A percentile compares a stretch with the other conserved stretches of the same genome.
Evolutionary conservation across 2,113 vertebrate genomes (phyloP).

Genomic region (Apus apus): DNA sequence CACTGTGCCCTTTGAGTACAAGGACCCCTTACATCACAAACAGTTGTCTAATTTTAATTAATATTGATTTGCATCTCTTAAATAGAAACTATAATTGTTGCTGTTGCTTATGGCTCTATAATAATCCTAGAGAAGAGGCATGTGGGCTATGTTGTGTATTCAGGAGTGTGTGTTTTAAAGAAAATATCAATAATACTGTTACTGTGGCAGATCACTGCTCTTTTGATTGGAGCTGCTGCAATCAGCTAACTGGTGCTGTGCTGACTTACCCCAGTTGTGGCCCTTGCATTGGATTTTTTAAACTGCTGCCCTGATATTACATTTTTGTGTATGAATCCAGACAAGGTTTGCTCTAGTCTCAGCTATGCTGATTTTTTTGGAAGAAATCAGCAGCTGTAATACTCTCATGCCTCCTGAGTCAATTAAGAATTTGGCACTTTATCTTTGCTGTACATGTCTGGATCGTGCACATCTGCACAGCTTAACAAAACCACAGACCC

Average conservation of each 20-base stretch:
- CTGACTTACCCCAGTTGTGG: neutral
- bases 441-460: neutral
- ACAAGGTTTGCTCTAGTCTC: neutral
- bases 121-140: neutral
- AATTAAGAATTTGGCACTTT: neutral
- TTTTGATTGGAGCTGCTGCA: slow-evolving; percentile 7
- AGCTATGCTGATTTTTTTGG: neutral
- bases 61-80: slow-evolving; percentile 90
- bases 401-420: neutral
- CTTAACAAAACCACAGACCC: neutral
- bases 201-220: slow-evolving; percentile 24
- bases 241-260: neutral
- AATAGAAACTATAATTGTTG: slow-evolving; percentile 76
- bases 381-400: neutral
- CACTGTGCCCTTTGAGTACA: slow-evolving; percentile 78
- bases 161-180: slow-evolving; percentile 10
- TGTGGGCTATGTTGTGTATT: neutral
- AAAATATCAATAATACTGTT: slow-evolving; percentile 47
- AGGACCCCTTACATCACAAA: slow-evolving; percentile 78
- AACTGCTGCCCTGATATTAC: neutral
- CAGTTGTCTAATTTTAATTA: slow-evolving; percentile 92
- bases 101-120: slow-evolving; percentile 29
- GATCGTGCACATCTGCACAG: neutral
- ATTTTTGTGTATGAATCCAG: neutral
- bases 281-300: neutral